These are phyloP conservation scores for Mycetomoellerius zeteki DNA, from an alignment of 1,140 invertebrate species.

Conservation along the genomic window DNA sequence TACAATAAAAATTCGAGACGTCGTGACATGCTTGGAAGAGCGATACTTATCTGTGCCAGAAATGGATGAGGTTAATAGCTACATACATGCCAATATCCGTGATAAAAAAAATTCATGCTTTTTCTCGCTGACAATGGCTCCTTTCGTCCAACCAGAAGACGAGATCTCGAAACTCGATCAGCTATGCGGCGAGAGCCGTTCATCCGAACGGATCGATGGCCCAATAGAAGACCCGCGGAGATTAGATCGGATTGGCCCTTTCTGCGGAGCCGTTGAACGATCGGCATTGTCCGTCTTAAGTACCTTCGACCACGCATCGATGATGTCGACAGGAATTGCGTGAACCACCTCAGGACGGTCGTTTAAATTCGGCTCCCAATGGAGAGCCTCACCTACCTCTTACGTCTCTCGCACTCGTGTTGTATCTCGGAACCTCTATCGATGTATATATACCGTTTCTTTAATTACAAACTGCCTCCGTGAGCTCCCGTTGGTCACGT, in stretches of 20 bases:
- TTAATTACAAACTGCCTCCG: conserved; percentile 77
- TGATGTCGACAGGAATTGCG: conserved; percentile 44
- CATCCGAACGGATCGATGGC: conserved; percentile 13
- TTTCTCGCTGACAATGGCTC: conserved; percentile 32
- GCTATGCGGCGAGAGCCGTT: conserved; percentile 26
- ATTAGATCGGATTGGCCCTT: conserved; percentile 62
- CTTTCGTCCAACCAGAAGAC: background rate
- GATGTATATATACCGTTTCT: conserved; percentile 73
- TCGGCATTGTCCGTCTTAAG: conserved; percentile 57
- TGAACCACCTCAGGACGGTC: conserved; percentile 17
- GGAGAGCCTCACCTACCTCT: background rate
- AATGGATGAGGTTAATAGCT: conserved; percentile 45
- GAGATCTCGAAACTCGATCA: conserved; percentile 53
- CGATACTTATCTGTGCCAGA: conserved; percentile 36
- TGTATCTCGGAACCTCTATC: conserved; percentile 70
- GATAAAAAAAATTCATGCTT: conserved; percentile 28
- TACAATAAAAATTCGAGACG: conserved; percentile 13
- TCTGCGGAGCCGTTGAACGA: conserved; percentile 53
- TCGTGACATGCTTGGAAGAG: background rate
- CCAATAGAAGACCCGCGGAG: conserved; percentile 39
- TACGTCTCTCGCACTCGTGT: background rate
- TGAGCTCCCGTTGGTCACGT: conserved; percentile 15
- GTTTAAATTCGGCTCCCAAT: conserved; percentile 39
- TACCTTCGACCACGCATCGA: conserved; percentile 44
- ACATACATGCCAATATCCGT: conserved; percentile 49